A percentile compares a stretch with the other conserved stretches of the same genome.
phyloP scores from a whole-genome alignment of 2,888 invertebrate species.

The Odontocerum albicorne region DNA sequence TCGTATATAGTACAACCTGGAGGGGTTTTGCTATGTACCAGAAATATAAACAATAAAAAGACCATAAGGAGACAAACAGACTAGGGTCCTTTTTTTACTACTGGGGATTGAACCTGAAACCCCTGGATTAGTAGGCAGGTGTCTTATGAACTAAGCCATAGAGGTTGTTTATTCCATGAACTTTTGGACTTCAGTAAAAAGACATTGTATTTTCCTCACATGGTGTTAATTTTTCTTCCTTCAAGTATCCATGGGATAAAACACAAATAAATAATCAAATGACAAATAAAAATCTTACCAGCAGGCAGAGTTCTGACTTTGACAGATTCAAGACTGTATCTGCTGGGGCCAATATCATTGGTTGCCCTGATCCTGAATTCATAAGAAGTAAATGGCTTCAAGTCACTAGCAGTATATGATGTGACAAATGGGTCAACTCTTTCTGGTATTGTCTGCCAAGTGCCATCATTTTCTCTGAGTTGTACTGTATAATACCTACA shows the following conservation, averaged over 20 bases:
- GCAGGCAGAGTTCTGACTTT: conserved; percentile 87
- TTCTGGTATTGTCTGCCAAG: conserved; percentile 84
- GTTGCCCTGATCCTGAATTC: conserved; percentile 92
- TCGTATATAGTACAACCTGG: no score
- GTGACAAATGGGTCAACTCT: conserved; percentile 85
- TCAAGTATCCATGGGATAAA: no score
- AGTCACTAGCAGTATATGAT: conserved; percentile 80
- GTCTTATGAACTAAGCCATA: no score
- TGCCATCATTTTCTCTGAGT: conserved; percentile 80
- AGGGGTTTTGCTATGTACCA: no score
- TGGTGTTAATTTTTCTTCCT: no score
- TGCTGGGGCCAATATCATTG: conserved; percentile 93
- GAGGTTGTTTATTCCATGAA: no score
- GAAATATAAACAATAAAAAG: no score
- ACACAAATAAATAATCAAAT: neutral
- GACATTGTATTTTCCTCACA: no score
- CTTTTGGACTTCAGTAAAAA: neutral
- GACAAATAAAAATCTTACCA: conserved; percentile 49
- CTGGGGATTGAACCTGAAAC: no score
- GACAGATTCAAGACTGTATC: conserved; percentile 87
- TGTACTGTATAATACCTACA: conserved; percentile 87
- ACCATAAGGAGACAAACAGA: no score
- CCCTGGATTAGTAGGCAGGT: no score
- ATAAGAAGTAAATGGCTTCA: conserved; percentile 88
- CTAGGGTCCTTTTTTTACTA: no score